Evolutionary conservation across 2,888 invertebrate genomes (phyloP).

Genomic region (Congeria kusceri): DNA sequence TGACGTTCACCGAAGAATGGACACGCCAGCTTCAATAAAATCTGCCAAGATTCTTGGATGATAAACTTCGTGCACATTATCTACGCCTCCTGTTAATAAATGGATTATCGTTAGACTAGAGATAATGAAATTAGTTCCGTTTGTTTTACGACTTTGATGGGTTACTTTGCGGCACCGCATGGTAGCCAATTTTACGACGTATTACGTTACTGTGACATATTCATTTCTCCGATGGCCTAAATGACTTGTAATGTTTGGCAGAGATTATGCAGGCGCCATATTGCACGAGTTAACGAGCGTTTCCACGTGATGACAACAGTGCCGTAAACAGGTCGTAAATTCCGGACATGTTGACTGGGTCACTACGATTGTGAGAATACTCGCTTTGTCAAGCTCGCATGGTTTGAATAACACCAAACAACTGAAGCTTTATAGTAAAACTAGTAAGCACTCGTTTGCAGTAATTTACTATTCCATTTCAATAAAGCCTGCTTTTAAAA

Average conservation of each 20-base stretch:
- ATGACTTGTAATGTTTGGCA: not conserved
- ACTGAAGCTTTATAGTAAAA: too few species aligned
- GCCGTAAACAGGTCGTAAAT: too few species aligned
- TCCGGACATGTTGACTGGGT: too few species aligned
- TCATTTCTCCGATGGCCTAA: not conserved
- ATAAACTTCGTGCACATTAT: not conserved
- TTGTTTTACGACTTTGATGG: slow-evolving; percentile 5
- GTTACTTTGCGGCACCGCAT: not conserved
- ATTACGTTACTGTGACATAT: slow-evolving; percentile 2
- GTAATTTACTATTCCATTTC: too few species aligned
- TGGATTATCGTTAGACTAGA: not conserved
- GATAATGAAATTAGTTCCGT: slow-evolving; percentile 11
- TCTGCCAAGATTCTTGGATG: not conserved
- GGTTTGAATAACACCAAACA: too few species aligned
- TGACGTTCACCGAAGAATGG: slow-evolving; percentile 1
- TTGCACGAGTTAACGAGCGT: slow-evolving; percentile 6
- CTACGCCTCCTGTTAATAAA: not conserved
- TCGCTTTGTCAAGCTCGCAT: too few species aligned
- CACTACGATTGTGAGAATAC: too few species aligned
- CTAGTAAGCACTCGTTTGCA: too few species aligned
- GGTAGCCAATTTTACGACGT: slow-evolving; percentile 2
- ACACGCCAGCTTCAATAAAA: not conserved
- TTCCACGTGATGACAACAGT: too few species aligned
- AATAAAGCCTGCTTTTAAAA: too few species aligned
- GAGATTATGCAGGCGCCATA: slow-evolving; percentile 2